These are phyloP conservation scores for Amphiprion clarkii DNA, from an alignment of 2,797 vertebrate species.

Conservation along the genomic window DNA sequence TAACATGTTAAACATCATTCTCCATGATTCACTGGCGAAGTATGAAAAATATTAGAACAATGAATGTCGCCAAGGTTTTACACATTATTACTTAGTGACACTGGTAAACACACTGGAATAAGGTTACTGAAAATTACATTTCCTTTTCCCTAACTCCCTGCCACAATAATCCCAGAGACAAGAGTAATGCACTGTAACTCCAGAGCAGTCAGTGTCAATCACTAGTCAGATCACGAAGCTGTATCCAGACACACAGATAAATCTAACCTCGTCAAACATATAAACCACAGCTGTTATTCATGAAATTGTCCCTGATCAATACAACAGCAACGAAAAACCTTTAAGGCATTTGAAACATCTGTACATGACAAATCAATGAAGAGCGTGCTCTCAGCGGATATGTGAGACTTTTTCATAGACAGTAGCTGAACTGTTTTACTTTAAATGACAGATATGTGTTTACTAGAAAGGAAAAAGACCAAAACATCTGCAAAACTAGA, in stretches of 20 bases:
- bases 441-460: not conserved
- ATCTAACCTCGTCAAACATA: slow-evolving; percentile 42
- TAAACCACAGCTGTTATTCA: slow-evolving; percentile 24
- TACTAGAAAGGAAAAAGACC: slow-evolving; percentile 9
- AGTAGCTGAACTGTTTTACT: slow-evolving; percentile 15
- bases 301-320: slow-evolving; percentile 22
- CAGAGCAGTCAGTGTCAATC: slow-evolving; percentile 17
- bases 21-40: not conserved
- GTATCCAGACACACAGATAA: slow-evolving; percentile 18
- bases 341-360: slow-evolving; percentile 52
- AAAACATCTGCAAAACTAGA: not conserved
- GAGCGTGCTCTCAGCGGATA: slow-evolving; percentile 20
- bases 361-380: slow-evolving; percentile 35
- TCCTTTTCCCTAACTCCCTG: not conserved
- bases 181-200: slow-evolving; percentile 35
- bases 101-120: slow-evolving; percentile 19
- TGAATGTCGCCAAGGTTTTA: not conserved
- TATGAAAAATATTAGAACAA: not conserved
- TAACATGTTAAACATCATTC: too few relatives aligned
- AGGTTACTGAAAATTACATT: slow-evolving; percentile 4
- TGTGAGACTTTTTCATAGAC: not conserved
- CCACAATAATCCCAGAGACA: slow-evolving; percentile 59
- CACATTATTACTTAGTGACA: slow-evolving; percentile 22
- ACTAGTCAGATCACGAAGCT: slow-evolving; percentile 13
- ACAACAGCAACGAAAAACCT: slow-evolving; percentile 33